phyloP scores from a whole-genome alignment of 2,888 invertebrate genomes.

The Alloscopus bannaensis region DNA sequence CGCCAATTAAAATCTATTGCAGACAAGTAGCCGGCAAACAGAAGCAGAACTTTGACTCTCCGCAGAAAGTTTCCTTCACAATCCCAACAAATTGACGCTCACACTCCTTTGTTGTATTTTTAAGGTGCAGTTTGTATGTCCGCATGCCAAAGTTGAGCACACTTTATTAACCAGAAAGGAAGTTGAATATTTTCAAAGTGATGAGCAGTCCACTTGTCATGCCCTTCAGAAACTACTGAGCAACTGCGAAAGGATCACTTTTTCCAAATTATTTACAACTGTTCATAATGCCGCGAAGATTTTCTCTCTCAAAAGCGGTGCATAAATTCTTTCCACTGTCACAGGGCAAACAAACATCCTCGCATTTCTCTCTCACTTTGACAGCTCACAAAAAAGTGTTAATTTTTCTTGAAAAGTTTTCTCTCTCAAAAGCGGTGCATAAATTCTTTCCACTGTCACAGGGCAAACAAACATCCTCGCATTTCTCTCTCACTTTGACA shows the following conservation, averaged over 20 bases:
- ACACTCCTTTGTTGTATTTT: too few species aligned
- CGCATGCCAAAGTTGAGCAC: too few species aligned
- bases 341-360: slow-evolving; percentile 13
- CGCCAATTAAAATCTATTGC: too few species aligned
- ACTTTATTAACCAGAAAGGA: too few species aligned
- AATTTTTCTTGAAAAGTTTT: background rate
- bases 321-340: slow-evolving; percentile 43
- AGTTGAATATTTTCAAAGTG: too few species aligned
- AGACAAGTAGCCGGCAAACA: too few species aligned
- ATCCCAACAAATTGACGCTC: too few species aligned
- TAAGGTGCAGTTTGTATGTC: too few species aligned
- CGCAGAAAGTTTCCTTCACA: too few species aligned
- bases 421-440: slow-evolving; percentile 39
- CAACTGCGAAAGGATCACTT: slow-evolving; percentile 35
- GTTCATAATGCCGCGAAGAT: slow-evolving; percentile 34
- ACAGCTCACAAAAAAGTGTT: background rate
- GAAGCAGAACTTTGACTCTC: too few species aligned
- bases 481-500: background rate
- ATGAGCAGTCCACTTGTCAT: too few species aligned
- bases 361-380: background rate
- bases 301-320: slow-evolving; percentile 47
- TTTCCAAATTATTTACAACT: slow-evolving; percentile 34
- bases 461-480: background rate
- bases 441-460: background rate
- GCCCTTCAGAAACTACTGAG: too few species aligned